Evolutionary conservation across 2,113 vertebrate species (phyloP).

Genomic region (Fregata magnificens): DNA sequence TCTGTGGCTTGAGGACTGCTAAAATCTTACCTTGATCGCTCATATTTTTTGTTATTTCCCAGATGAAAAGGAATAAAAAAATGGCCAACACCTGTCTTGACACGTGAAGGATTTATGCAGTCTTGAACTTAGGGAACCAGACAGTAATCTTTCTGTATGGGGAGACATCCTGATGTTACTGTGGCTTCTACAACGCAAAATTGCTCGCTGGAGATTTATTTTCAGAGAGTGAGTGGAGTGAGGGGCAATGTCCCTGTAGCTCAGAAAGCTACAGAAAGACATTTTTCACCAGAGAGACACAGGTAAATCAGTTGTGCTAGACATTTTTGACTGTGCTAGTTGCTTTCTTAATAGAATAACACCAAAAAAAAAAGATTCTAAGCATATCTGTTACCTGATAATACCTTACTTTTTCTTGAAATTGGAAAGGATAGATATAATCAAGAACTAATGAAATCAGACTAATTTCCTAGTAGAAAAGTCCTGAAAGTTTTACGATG

Average conservation of each 20-base stretch:
- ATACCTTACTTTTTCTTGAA: neutral
- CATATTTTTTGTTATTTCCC: neutral
- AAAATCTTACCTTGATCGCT: neutral
- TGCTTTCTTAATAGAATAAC: neutral
- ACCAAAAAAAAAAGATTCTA: neutral
- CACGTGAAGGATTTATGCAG: fast-evolving
- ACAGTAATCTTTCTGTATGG: neutral
- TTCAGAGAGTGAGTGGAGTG: neutral
- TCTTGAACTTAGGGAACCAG: neutral
- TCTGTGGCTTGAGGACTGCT: neutral
- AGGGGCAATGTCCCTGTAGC: neutral
- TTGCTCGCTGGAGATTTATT: neutral
- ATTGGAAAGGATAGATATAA: neutral
- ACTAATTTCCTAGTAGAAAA: neutral
- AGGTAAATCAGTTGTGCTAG: neutral
- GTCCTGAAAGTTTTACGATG: neutral
- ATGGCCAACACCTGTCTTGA: neutral
- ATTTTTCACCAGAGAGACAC: neutral
- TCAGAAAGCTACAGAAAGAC: neutral
- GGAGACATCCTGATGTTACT: neutral
- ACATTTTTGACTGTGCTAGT: neutral
- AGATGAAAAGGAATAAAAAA: neutral
- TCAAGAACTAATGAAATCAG: neutral
- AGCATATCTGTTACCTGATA: neutral
- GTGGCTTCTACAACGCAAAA: neutral